A percentile compares a stretch with the other conserved stretches of the same genome.
These are phyloP conservation scores for Masticophis lateralis DNA, from an alignment of 2,797 vertebrate species.

Conservation along the genomic window DNA sequence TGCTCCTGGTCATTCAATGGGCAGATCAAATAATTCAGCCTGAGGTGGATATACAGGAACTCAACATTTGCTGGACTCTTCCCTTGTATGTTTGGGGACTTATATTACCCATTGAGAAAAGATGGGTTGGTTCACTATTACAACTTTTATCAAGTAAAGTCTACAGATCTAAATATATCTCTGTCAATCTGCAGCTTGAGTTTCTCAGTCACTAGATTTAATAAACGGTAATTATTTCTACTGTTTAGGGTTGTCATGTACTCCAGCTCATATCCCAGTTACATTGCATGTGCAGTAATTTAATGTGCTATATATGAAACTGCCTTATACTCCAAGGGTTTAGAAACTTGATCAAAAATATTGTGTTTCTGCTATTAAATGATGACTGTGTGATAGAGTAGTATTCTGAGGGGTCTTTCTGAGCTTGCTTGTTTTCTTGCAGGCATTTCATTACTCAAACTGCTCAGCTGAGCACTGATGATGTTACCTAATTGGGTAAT, in stretches of 20 bases:
- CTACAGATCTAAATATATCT: background rate
- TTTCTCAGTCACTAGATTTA: background rate
- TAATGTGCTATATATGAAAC: background rate
- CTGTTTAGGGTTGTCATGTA: background rate
- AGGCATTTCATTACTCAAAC: background rate
- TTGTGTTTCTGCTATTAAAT: background rate
- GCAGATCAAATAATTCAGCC: background rate
- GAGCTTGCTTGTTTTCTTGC: background rate
- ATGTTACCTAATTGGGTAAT: background rate
- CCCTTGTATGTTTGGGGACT: background rate
- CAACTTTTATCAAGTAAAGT: background rate
- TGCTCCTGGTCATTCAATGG: background rate
- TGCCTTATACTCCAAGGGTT: background rate
- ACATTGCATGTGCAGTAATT: background rate
- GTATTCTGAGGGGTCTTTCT: background rate
- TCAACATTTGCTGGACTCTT: background rate
- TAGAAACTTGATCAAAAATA: background rate
- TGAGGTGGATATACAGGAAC: background rate
- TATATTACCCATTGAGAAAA: background rate
- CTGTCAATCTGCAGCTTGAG: background rate
- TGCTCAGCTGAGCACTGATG: too few species aligned
- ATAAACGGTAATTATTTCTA: background rate
- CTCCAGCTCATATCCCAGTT: background rate
- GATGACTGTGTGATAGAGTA: background rate
- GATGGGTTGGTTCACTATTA: background rate